A percentile compares a stretch with the other conserved stretches of the same genome.
Conservation (phyloP, 2,888 invertebrate genomes). For the Drosophila ustulata region DNA sequence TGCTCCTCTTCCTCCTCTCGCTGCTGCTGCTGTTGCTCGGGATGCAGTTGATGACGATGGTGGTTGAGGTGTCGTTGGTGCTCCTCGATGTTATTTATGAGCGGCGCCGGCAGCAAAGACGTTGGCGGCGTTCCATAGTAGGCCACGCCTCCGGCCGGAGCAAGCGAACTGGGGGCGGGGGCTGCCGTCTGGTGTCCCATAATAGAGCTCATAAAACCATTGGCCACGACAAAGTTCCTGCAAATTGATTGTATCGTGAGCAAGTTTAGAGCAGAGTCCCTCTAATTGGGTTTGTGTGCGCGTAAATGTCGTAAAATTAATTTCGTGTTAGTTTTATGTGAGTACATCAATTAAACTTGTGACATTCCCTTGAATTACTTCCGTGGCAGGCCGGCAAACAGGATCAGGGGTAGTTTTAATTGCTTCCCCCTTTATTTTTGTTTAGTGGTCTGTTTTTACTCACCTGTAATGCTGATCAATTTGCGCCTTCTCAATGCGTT, state of each 20-base stretch:
- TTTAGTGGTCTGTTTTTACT: neutral
- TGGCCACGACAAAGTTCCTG: slow-evolving; percentile 88
- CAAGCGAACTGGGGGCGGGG: slow-evolving; percentile 16
- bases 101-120: slow-evolving; percentile 46
- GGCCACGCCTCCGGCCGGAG: slow-evolving; percentile 46
- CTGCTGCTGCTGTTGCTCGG: slow-evolving; percentile 44
- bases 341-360: slow-evolving; percentile 75
- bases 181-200: slow-evolving; percentile 78
- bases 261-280: slow-evolving; percentile 18
- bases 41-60: slow-evolving; percentile 20
- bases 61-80: slow-evolving; percentile 40
- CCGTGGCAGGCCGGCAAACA: slow-evolving; percentile 55
- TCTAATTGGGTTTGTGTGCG: slow-evolving; percentile 78
- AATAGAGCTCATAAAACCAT: slow-evolving; percentile 86
- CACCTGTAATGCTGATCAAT: slow-evolving; percentile 97
- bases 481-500: slow-evolving; percentile 97
- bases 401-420: neutral
- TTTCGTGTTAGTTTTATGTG: slow-evolving; percentile 83
- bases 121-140: slow-evolving; percentile 67
- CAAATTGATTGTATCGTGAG: slow-evolving; percentile 72
- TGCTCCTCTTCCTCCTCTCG: slow-evolving; percentile 28
- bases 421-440: neutral
- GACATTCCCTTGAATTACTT: slow-evolving; percentile 78
- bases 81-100: slow-evolving; percentile 70
- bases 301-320: slow-evolving; percentile 83